phyloP scores from a whole-genome alignment of 2,888 invertebrate species.

The Tetranychus piercei region DNA sequence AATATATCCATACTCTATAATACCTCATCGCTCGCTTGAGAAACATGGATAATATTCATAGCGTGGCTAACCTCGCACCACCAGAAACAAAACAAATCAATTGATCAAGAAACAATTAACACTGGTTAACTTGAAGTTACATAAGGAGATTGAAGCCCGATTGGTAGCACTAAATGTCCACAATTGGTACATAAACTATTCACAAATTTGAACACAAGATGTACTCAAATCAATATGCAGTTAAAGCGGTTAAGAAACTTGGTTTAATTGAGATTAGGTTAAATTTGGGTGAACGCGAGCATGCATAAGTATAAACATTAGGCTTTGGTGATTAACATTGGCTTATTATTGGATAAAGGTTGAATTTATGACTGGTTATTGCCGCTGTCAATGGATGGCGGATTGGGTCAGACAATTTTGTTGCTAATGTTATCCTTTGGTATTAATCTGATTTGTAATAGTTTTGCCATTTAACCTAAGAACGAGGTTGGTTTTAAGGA shows the following conservation, averaged over 20 bases:
- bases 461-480: neutral
- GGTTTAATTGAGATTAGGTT: too few relatives aligned
- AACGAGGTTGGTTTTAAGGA: neutral
- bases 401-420: neutral
- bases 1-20: constrained; percentile 66
- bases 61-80: neutral
- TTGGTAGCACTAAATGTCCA: too few relatives aligned
- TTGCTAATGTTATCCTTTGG: neutral
- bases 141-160: neutral
- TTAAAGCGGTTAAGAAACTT: too few relatives aligned
- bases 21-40: constrained; percentile 33
- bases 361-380: too few relatives aligned
- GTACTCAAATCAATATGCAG: too few relatives aligned
- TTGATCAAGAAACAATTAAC: neutral
- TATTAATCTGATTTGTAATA: neutral
- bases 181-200: too few relatives aligned
- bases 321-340: too few relatives aligned
- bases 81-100: too few relatives aligned
- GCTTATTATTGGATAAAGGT: neutral
- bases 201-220: too few relatives aligned
- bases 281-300: neutral
- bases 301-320: too few relatives aligned
- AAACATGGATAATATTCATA: constrained; percentile 25
- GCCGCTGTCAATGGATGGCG: too few relatives aligned
- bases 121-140: constrained; percentile 1